Base-by-base conservation (phyloP, 2,888 invertebrate genomes). In the Nephrocerus scutellatus region DNA sequence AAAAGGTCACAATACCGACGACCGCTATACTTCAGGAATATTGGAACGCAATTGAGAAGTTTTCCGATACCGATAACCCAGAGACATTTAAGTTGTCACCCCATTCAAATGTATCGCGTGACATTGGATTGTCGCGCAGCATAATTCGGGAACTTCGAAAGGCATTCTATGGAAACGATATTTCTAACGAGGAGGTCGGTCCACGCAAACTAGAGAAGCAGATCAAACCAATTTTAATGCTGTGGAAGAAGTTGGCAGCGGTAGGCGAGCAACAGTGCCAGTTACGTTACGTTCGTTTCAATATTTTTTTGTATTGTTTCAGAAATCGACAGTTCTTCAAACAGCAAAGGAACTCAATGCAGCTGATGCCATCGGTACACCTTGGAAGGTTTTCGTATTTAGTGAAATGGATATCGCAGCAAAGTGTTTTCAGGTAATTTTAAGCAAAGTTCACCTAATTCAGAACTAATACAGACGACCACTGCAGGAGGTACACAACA, bases 241-340 rank as follows among this genome's bases (percentile, higher is more conserved):
- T 88, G 4, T 93, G 93, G 92, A 88, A 88, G 60, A 89, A 87
- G 62, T 54, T 79, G 15, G 75, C 80, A 8, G 75, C 74, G 3
- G 62, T 63, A 53, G 46, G 50, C 38, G 8, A 5, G 14, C 23
- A n/a, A 18, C 3, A 12, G 21, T 20, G 20, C 18, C 14, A 33
- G n/a, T 15, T 12, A 9, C n/a, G n/a, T n/a, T n/a, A n/a, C n/a
- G n/a, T n/a, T n/a, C n/a, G n/a, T n/a, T 4, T 22, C 19, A 16
- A 10, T n/a, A 14, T 24, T n/a, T n/a, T n/a, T n/a, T 4, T 18
- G 19, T 34, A 29, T 30, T 10, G 1, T 30, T 56, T 43, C 36
- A 64, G 57, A 55, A 60, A 31, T 52, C 51, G 24, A 54, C 53
- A 2, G 46, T 66, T 3, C 31, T 48, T 1, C 53, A 58, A 46